Percentiles rank a stretch among this genome's conserved stretches.
Conservation (phyloP, 2,888 invertebrate genomes). For the Lasioglossum malachurum region DNA sequence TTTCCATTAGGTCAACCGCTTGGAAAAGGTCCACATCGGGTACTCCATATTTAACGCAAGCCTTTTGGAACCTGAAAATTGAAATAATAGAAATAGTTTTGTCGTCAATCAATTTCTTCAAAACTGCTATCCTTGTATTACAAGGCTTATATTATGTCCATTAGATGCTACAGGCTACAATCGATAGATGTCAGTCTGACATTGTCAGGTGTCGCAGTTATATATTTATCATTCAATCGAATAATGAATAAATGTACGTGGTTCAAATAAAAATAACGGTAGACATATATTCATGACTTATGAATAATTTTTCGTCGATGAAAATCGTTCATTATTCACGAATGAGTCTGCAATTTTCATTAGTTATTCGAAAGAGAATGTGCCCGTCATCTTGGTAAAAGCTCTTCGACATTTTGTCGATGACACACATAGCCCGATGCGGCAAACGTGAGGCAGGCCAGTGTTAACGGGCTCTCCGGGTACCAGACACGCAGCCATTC, state of each 20-base stretch:
- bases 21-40: constrained; percentile 95
- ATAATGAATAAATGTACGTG: not conserved
- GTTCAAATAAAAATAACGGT: not conserved
- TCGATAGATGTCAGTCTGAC: not conserved
- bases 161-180: not conserved
- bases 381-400: not conserved
- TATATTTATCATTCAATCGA: not conserved
- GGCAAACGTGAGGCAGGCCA: constrained; percentile 76
- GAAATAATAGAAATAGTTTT: constrained; percentile 46
- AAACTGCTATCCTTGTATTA: not conserved
- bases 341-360: not conserved
- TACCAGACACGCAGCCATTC: constrained; percentile 73
- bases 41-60: constrained; percentile 93
- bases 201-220: not conserved
- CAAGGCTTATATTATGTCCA: not conserved
- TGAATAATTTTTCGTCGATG: not conserved
- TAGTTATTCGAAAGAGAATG: not conserved
- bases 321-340: not conserved
- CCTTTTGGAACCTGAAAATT: constrained; percentile 90
- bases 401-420: constrained; percentile 46
- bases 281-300: not conserved
- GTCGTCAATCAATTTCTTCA: not conserved
- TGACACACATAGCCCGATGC: constrained; percentile 3
- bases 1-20: constrained; percentile 96
- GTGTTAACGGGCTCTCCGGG: constrained; percentile 75